Evolutionary conservation across 2,113 vertebrate species (phyloP), one percentile per base, ranked within the genome.

Genomic region (Tachuris rubrigastra): DNA sequence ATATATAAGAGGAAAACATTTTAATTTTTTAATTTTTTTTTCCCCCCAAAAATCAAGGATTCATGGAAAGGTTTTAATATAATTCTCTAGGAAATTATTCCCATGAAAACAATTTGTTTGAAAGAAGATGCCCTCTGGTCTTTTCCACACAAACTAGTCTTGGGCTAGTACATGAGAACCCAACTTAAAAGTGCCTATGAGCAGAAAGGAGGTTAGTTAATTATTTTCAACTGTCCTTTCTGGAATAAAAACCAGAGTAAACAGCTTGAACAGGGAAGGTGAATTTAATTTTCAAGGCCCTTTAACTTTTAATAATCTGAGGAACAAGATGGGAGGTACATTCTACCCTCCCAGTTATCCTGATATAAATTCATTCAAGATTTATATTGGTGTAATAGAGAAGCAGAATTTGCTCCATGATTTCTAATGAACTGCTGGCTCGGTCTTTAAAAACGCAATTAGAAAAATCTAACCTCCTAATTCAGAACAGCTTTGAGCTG

Each of bases 51-150:
- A 95, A 95, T 88, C 42, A 41, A 78, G 78, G 60, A 85, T 90
- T 86, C 2, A 0, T 67, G 52, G 79, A 87, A 96, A 69, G 73
- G 91, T 79, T 97, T 95, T 74, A 93, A 94, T 76, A 88, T 24
- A 89, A 96, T 89, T 84, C 81, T 56, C 67, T 83, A 76, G 95
- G 96, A 96, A 97, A 96, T 96, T 86, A 95, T 96, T 87, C 72
- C 92, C 93, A 96, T 79, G 87, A 96, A 96, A 97, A 96, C 91
- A 96, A 97, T 97, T 96, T 97, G 90, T 95, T 89, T 95, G 84
- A 89, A 93, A 94, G 69, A 92, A 85, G 95, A 96, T 74, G 87
- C 91, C 95, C 91, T 86, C 79, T 7, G 16, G 93, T 76, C 84
- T 69, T 96, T 96, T 93, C 92, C 92, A 89, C 91, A 91, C 86